A percentile compares a stretch with the other conserved stretches of the same genome.
Conservation (phyloP, 2,113 vertebrate species). For the Climacteris rufus region DNA sequence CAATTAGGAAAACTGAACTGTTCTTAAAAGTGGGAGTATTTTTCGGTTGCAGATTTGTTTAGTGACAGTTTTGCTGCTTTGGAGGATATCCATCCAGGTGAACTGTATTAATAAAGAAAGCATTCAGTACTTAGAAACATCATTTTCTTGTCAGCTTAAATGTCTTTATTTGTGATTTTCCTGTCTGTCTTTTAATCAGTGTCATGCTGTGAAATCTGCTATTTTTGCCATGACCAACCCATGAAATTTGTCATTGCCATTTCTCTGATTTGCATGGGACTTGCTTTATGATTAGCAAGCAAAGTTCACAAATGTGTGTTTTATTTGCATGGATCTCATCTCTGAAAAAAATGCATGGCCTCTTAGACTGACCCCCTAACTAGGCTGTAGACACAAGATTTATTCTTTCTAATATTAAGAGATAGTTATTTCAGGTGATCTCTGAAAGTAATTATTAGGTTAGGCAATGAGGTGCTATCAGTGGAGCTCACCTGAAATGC, state of each 20-base stretch:
- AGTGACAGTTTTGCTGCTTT: not conserved
- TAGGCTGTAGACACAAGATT: not conserved
- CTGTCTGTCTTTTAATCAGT: constrained; percentile 50
- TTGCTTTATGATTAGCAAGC: constrained; percentile 10
- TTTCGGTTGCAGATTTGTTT: not conserved
- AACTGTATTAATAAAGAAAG: not conserved
- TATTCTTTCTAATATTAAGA: not conserved
- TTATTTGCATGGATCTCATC: not conserved
- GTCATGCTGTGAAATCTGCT: constrained; percentile 69
- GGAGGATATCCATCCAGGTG: not conserved
- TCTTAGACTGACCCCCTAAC: not conserved
- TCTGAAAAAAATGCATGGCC: not conserved
- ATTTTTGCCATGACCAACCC: constrained; percentile 65
- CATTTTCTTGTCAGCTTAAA: constrained; percentile 47
- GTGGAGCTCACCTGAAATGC: not conserved
- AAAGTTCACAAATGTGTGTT: not conserved
- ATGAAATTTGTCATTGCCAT: constrained; percentile 68
- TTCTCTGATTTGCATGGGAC: constrained; percentile 54
- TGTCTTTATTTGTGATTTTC: constrained; percentile 61
- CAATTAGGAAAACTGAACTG: not conserved
- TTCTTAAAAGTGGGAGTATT: not conserved
- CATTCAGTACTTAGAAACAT: not conserved
- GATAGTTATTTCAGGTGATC: not conserved
- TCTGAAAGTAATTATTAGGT: not conserved
- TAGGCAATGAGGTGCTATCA: not conserved